Evolutionary conservation across 2,888 invertebrate genomes (phyloP), one percentile per base, ranked within the genome.

Genomic region (Entomobrya multifasciata): DNA sequence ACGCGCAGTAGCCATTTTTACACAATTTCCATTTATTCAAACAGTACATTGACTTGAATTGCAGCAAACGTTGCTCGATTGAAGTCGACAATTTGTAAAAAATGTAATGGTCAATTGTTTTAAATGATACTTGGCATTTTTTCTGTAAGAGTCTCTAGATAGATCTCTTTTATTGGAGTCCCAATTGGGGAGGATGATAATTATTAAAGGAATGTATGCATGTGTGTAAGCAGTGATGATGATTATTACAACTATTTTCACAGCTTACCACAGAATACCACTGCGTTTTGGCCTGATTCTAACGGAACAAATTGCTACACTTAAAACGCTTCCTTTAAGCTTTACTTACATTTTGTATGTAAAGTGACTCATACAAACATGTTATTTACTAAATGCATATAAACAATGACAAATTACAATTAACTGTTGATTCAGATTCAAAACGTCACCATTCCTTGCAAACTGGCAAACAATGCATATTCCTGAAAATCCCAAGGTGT

Each of bases 101-200:
- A 49, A 49, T 15, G 47, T 72, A 72, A 72, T 72, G 47, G 70
- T 49, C 70, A 72, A 72, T 72, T 72, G 70, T 72, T 47, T 17
- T 72, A 72, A 47, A 72, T 47, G 44, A 49, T 47, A 47, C 49
- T 72, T 72, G 70, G 47, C 11, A 15, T 30, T 49, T 49, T 27
- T 47, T 49, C 17, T 44, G n/a, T 49, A 3, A 17, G 49, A 47
- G 49, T 15, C 49, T 10, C n/a, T 65, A 41, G n/a, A n/a, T 41
- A 36, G 20, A 65, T 65, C 36, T 36, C 36, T 36, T n/a, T n/a
- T n/a, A n/a, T n/a, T n/a, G n/a, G n/a, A n/a, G 62, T 47, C 15
- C 10, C 6, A 52, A 52, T n/a, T 52, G 52, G 17, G 20, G n/a
- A 52, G 22, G 57, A 57, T 57, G 10, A 57, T 25, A 57, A 57